Conservation (phyloP, 2,113 vertebrate genomes). For the Zosterops hypoxanthus region DNA sequence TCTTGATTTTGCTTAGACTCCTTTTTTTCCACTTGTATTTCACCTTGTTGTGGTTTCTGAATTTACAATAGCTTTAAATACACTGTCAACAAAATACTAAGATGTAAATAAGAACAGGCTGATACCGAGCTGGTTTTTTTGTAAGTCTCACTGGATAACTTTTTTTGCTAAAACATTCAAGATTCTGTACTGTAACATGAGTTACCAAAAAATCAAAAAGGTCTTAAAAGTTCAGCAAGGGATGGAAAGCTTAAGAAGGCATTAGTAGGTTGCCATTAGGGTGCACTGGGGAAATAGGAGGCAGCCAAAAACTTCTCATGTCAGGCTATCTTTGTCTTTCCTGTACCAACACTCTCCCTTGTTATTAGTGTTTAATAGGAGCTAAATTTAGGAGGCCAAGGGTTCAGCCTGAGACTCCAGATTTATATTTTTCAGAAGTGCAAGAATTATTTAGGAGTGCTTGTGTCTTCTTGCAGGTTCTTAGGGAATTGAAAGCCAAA, state of each 20-base stretch:
- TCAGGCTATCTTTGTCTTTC: neutral
- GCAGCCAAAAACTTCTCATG: neutral
- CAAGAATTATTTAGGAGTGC: fast-evolving
- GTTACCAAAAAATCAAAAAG: neutral
- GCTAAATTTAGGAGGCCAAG: neutral
- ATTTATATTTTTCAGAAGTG: neutral
- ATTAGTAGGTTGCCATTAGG: neutral
- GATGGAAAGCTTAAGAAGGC: neutral
- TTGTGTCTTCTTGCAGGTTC: neutral
- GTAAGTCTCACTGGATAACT: neutral
- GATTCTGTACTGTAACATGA: neutral
- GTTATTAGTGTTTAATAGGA: neutral
- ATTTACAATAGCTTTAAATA: neutral
- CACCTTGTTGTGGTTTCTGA: neutral
- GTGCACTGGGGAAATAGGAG: neutral
- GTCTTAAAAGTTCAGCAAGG: neutral
- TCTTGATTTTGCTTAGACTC: neutral
- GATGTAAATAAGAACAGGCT: neutral
- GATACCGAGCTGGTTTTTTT: neutral
- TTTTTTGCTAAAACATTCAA: neutral
- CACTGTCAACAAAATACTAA: neutral
- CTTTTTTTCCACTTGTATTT: neutral
- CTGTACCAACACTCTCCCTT: neutral
- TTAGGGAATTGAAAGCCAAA: neutral
- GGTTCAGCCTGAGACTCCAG: neutral